Evolutionary conservation across 2,113 vertebrate genomes (phyloP), one percentile per base, ranked within the genome.

Genomic region (Tautogolabrus adspersus): DNA sequence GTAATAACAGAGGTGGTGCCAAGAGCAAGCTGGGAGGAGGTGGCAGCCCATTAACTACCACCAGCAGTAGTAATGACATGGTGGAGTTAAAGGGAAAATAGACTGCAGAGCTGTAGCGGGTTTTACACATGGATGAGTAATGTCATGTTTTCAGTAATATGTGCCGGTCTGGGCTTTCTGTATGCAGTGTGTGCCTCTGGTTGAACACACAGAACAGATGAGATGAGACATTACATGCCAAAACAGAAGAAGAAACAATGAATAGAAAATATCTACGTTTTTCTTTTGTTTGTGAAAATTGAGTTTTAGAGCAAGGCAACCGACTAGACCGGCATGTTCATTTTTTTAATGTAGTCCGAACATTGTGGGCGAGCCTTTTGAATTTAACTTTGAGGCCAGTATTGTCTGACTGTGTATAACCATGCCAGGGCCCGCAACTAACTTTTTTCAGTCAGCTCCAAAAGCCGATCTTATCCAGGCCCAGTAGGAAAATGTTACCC

Each of bases 31-130:
- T 72, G 86, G 62, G 84, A 75, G 82, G 79, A 83, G 65, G 79
- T 79, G 81, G 84, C 74, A 69, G 77, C 72, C 73, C 79, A 83
- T 84, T 84, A 86, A 86, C 67, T 21, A 60, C 26, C 79, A 79
- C 72, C 68, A 72, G 52, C 15, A 82, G 75, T 77, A 73, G 6
- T 71, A 79, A 88, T 75, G 75, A 81, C 77, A 75, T 10, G 64
- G 54, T 70, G 12, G 54, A 67, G 23, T 52, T 26, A 42, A 40
- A 69, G 40, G 16, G n/a, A 57, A 72, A 52, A 49, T 1, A 23
- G 37, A 56, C 22, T 30, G 12, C 49, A 40, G 30, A n/a, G 75
- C 42, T 62, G 46, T 1, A 22, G 56, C 72, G 58, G 40, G 2
- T 52, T 68, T 77, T 62, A 61, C 75, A 77, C 61, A 68, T 22